Conservation (phyloP, 2,888 invertebrate genomes). For the Sphaerophoria taeniata region DNA sequence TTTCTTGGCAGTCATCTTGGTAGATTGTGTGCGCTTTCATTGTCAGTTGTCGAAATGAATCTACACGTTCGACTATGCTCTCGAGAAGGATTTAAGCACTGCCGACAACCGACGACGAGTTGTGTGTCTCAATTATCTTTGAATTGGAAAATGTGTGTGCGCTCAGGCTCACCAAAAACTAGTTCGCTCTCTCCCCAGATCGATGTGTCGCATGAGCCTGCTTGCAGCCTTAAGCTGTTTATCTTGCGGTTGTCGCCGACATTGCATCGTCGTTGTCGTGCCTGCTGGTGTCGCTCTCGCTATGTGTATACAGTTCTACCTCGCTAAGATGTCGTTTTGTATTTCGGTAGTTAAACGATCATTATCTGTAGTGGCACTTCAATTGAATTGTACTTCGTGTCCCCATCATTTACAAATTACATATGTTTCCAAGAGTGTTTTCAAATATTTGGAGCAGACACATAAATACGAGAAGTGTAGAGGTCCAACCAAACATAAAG, state of each 20-base stretch:
- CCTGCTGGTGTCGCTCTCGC: neutral
- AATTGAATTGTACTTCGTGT: slow-evolving; percentile 71
- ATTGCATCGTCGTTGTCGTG: slow-evolving; percentile 15
- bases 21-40: slow-evolving; percentile 32
- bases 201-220: neutral
- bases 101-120: neutral
- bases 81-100: slow-evolving; percentile 25
- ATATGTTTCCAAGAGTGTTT: slow-evolving; percentile 63
- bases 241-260: slow-evolving; percentile 30
- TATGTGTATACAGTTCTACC: neutral
- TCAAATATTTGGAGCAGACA: slow-evolving; percentile 46
- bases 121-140: slow-evolving; percentile 63
- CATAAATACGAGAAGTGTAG: neutral
- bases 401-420: slow-evolving; percentile 71
- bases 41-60: slow-evolving; percentile 59
- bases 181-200: slow-evolving; percentile 35
- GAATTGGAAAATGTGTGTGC: slow-evolving; percentile 44
- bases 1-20: neutral
- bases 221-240: slow-evolving; percentile 43
- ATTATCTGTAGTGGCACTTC: slow-evolving; percentile 71
- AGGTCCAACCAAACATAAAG: neutral
- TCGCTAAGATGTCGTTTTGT: slow-evolving; percentile 52
- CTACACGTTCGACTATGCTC: slow-evolving; percentile 8
- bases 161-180: slow-evolving; percentile 47
- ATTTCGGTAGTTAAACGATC: slow-evolving; percentile 70